Evolutionary conservation across 1,140 invertebrate species (phyloP).

Genomic region (Drosophila quadrilineata): DNA sequence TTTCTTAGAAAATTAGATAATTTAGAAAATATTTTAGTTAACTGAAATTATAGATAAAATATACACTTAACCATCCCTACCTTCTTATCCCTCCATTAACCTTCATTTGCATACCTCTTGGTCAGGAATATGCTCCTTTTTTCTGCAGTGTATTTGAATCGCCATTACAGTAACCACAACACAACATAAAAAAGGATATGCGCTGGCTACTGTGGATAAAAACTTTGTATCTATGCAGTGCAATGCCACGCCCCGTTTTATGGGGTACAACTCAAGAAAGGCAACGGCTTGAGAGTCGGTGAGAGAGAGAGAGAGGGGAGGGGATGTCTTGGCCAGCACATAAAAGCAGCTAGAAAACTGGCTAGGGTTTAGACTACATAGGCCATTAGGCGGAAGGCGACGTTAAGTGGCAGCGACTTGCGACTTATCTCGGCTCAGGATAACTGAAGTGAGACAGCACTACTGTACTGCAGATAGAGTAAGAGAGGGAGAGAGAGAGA

Average conservation of each 20-base stretch:
- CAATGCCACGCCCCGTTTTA: slow-evolving; percentile 56
- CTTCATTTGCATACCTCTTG: too few species aligned
- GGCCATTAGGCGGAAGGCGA: slow-evolving; percentile 65
- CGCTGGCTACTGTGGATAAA: slow-evolving; percentile 51
- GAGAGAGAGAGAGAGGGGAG: too few species aligned
- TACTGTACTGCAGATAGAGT: background rate
- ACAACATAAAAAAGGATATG: slow-evolving; percentile 79
- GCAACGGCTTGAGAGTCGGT: too few species aligned
- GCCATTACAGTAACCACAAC: slow-evolving; percentile 77
- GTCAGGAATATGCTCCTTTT: too few species aligned
- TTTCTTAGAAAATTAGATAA: too few species aligned
- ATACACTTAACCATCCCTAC: too few species aligned
- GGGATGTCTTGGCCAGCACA: slow-evolving; percentile 62
- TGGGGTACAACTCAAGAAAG: slow-evolving; percentile 56
- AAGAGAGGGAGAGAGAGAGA: background rate
- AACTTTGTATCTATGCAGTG: slow-evolving; percentile 66
- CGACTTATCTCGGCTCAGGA: slow-evolving; percentile 68
- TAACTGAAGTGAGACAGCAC: slow-evolving; percentile 27
- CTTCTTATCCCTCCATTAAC: too few species aligned
- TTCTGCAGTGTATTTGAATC: slow-evolving; percentile 54
- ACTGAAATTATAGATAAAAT: too few species aligned
- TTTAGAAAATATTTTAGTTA: too few species aligned
- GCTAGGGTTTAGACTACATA: slow-evolving; percentile 17
- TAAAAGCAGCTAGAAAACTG: slow-evolving; percentile 43
- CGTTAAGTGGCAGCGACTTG: slow-evolving; percentile 60